These are phyloP conservation scores for Trypoxylon attenuatum DNA, from an alignment of 2,888 invertebrate genomes.

Conservation along the genomic window DNA sequence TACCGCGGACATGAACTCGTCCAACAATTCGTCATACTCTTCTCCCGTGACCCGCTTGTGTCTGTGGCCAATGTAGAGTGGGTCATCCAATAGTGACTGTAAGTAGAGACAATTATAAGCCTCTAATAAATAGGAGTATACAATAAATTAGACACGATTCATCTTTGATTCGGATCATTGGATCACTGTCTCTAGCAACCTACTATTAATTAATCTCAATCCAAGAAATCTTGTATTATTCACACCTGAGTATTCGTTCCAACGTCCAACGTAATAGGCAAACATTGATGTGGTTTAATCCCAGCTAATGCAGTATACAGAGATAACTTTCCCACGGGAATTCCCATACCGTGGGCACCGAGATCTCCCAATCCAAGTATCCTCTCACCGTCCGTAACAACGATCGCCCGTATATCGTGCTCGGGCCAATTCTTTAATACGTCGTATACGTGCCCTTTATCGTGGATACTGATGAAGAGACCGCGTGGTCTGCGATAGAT, in stretches of 20 bases:
- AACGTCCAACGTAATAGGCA: conserved; percentile 96
- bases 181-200: neutral
- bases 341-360: conserved; percentile 99
- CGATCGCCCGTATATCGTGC: conserved; percentile 89
- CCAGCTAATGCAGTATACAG: conserved; percentile 98
- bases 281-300: conserved; percentile 94
- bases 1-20: conserved; percentile 97
- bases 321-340: conserved; percentile 97
- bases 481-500: conserved; percentile 94
- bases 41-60: conserved; percentile 89
- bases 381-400: conserved; percentile 98
- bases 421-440: conserved; percentile 97
- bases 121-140: no score
- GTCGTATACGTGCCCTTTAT: conserved; percentile 95
- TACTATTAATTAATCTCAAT: neutral
- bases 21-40: conserved; percentile 93
- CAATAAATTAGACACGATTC: neutral
- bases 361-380: conserved; percentile 98
- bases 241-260: conserved; percentile 88
- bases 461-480: conserved; percentile 96
- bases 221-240: no score
- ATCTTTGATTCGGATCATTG: neutral
- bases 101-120: conserved; percentile 2
- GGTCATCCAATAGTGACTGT: conserved; percentile 90
- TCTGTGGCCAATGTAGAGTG: conserved; percentile 94